Conservation (phyloP, 2,888 invertebrate species). For the Coenonympha arcania region DNA sequence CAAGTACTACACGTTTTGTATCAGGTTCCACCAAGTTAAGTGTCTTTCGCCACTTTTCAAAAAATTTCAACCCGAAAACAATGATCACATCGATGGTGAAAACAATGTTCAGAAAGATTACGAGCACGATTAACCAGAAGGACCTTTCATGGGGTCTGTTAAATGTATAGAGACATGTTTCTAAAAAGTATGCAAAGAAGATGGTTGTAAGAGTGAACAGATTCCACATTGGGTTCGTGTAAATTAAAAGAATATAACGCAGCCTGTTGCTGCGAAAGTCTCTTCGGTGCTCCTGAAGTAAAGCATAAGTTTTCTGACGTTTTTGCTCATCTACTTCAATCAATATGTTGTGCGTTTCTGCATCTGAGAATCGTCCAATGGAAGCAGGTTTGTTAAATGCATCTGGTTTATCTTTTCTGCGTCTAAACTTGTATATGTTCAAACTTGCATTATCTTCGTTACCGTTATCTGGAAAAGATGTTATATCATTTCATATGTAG, state of each 20-base stretch:
- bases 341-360: conserved; percentile 31
- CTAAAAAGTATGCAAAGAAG: conserved; percentile 53
- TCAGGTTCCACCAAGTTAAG: conserved; percentile 63
- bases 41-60: conserved; percentile 62
- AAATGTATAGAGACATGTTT: conserved; percentile 60
- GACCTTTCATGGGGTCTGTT: conserved; percentile 39
- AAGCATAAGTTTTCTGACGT: conserved; percentile 52
- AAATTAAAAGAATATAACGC: conserved; percentile 51
- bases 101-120: conserved; percentile 49
- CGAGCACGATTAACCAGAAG: conserved; percentile 43
- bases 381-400: conserved; percentile 32
- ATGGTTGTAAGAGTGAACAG: conserved; percentile 49
- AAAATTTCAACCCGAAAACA: conserved; percentile 56
- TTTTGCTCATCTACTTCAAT: conserved; percentile 41
- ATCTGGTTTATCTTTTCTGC: conserved; percentile 37
- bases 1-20: conserved; percentile 46
- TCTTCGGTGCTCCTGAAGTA: conserved; percentile 53
- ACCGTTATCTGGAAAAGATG: conserved; percentile 11
- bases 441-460: conserved; percentile 33
- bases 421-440: conserved; percentile 52
- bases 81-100: conserved; percentile 55
- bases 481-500: background rate
- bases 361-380: conserved; percentile 25
- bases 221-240: conserved; percentile 57
- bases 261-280: conserved; percentile 55